Evolutionary conservation across 2,888 invertebrate species (phyloP).

Genomic region (Caenorhabditis sp.): DNA sequence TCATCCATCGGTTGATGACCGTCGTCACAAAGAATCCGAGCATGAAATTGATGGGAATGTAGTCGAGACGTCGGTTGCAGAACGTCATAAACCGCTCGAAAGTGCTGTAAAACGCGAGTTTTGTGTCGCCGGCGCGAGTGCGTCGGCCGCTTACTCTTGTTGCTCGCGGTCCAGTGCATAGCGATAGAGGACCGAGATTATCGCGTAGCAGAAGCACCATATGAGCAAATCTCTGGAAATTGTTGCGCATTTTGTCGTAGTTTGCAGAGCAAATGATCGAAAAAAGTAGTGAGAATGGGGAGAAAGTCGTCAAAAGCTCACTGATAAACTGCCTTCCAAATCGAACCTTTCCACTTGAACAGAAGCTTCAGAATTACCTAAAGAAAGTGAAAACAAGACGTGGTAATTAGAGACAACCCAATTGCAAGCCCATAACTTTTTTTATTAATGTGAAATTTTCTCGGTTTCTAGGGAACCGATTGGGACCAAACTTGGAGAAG

Average conservation of each 20-base stretch:
- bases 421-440: no score
- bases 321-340: constrained; percentile 66
- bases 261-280: background rate
- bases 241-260: no score
- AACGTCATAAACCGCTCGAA: constrained; percentile 64
- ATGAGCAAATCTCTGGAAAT: constrained; percentile 57
- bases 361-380: constrained; percentile 61
- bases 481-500: no score
- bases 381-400: constrained; percentile 19
- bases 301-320: constrained; percentile 11
- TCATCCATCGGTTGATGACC: constrained; percentile 67
- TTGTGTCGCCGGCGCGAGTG: background rate
- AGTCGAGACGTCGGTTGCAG: constrained; percentile 63
- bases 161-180: constrained; percentile 55
- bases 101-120: constrained; percentile 61
- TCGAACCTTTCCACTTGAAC: constrained; percentile 65
- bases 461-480: no score
- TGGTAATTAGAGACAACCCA: no score
- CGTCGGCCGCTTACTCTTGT: constrained; percentile 52
- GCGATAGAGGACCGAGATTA: constrained; percentile 61
- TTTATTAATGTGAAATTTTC: no score
- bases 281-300: constrained; percentile 11
- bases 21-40: constrained; percentile 72
- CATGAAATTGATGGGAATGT: constrained; percentile 71
- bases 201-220: constrained; percentile 57